Base-by-base conservation (phyloP, 1,140 invertebrate species). In the Potamilus streckersoni region DNA sequence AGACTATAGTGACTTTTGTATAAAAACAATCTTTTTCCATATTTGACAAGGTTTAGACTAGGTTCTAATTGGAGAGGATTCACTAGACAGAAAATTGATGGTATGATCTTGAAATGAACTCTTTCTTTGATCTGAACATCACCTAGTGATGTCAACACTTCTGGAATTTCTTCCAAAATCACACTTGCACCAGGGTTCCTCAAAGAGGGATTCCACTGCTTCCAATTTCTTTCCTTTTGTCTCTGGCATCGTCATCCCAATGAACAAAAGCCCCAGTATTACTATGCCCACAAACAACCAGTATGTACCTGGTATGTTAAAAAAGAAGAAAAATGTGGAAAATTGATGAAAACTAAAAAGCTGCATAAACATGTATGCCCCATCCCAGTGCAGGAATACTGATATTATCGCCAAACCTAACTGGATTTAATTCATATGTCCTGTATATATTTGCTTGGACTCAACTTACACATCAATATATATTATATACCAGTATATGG, bases 171-270 rank as follows among this genome's bases (percentile, higher is more conserved):
- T 49, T 49, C 38, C 38, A 49, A 49, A 49, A 49, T 11, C 38
- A 67, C 78, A 79, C 11, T 16, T 59, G 59, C 75, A 83, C 71
- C 76, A 76, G 2, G 84, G 79, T 61, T 77, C 72, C 23, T 80
- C 59, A 72, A 79, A 88, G 65, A 82, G 77, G 61, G 27, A 69
- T 71, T 84, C 82, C 38, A 84, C 97, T 82, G 97, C 96, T 86
- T 98, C 96, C 66, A 98, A 91, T 78, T 93, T 95, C 84, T 93
- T 94, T 12, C 96, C 96, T 84, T 95, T 94, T 0, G 96, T 98
- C 90, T 98, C 97, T 27, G 96, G 96, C 60, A 98, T 95, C 77
- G 92, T 94, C 65, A 94, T 84, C 82, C 94, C 93, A 15, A 95
- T 93, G 89, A 98, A 96, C 49, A 96, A 82, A 57, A 97, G 83